Conservation (phyloP, 2,888 invertebrate species). For the Tetragonula carbonaria region DNA sequence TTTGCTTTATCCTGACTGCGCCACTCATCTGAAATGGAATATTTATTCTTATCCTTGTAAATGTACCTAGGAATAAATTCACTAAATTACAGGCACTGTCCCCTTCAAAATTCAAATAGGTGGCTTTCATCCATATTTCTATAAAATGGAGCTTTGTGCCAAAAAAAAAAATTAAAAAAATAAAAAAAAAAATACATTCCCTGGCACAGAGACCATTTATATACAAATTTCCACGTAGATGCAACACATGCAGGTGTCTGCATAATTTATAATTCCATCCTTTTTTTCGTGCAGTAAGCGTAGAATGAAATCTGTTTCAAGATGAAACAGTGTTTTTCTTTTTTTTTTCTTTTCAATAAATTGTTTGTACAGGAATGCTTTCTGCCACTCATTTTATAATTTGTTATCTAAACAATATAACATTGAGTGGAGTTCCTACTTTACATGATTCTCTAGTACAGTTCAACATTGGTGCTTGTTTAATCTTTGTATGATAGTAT, state of each 20-base stretch:
- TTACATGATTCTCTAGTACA: slow-evolving; percentile 19
- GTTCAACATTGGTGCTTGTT: slow-evolving; percentile 19
- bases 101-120: slow-evolving; percentile 61
- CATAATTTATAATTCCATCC: slow-evolving; percentile 47
- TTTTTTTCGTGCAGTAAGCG: slow-evolving; percentile 34
- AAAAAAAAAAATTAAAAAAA: slow-evolving; percentile 44
- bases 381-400: slow-evolving; percentile 33
- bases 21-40: slow-evolving; percentile 51
- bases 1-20: slow-evolving; percentile 57
- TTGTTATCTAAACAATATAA: slow-evolving; percentile 27
- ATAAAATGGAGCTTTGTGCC: slow-evolving; percentile 56
- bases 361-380: slow-evolving; percentile 49
- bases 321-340: slow-evolving; percentile 20
- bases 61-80: slow-evolving; percentile 63
- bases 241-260: slow-evolving; percentile 43
- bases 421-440: slow-evolving; percentile 11
- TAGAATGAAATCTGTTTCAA: slow-evolving; percentile 41
- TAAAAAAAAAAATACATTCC: slow-evolving; percentile 42
- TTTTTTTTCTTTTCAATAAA: slow-evolving; percentile 19
- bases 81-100: slow-evolving; percentile 75
- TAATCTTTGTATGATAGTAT: slow-evolving; percentile 15
- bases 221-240: slow-evolving; percentile 47
- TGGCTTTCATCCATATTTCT: slow-evolving; percentile 52
- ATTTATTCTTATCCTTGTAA: slow-evolving; percentile 54
- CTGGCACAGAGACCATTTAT: slow-evolving; percentile 61